phyloP scores from a whole-genome alignment of 30 jellyfish, hydroid and myxozoan genomes.

The Chironex yamaguchii region DNA sequence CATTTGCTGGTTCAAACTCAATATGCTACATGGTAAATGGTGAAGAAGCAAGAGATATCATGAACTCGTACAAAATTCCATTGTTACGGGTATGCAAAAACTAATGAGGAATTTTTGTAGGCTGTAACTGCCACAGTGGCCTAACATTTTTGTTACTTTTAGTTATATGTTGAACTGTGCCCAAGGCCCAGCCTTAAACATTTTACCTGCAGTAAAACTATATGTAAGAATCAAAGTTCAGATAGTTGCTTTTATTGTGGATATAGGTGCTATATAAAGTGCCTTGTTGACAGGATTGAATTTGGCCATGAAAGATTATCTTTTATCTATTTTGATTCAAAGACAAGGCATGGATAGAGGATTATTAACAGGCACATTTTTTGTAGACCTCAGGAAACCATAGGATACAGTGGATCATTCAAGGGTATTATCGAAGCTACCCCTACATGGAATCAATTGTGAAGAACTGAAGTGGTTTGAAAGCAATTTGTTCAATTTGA shows the following conservation, averaged over 20 bases:
- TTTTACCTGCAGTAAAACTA: slow-evolving; percentile 19
- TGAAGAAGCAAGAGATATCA: too few species aligned
- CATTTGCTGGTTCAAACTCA: too few species aligned
- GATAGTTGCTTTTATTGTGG: too few species aligned
- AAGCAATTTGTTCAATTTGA: too few species aligned
- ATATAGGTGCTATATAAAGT: too few species aligned
- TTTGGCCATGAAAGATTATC: too few species aligned
- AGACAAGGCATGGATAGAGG: background rate
- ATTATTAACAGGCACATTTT: background rate
- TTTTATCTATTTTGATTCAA: too few species aligned
- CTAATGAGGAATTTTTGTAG: background rate
- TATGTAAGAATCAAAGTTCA: background rate
- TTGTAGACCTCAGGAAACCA: background rate
- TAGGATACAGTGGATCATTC: background rate
- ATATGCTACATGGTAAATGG: too few species aligned
- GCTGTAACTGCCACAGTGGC: slow-evolving; percentile 15
- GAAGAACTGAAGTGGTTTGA: background rate
- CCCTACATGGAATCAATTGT: background rate
- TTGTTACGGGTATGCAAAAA: background rate
- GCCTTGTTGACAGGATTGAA: too few species aligned
- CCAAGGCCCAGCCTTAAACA: background rate
- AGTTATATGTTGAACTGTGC: background rate
- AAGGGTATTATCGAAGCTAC: background rate
- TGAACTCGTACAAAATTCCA: background rate
- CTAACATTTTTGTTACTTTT: background rate